Percentiles rank a stretch among this genome's conserved stretches.
These are phyloP conservation scores for Sebastes baramenuke DNA, from an alignment of 2,797 vertebrate genomes.

Conservation along the genomic window DNA sequence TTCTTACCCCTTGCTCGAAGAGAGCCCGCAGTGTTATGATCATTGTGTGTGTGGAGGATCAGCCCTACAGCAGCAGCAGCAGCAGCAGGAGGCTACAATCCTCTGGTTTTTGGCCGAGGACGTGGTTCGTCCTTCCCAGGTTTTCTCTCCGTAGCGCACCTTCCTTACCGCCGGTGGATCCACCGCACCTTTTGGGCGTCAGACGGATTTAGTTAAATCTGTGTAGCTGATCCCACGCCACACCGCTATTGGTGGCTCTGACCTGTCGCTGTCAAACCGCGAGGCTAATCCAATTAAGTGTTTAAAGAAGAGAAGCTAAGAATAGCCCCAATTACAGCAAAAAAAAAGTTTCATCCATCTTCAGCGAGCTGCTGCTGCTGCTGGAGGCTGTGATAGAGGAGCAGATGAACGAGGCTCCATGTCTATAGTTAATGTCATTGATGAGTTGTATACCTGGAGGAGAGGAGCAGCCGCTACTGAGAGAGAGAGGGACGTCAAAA, in stretches of 20 bases:
- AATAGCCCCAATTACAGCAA: constrained; percentile 79
- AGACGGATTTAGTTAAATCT: constrained; percentile 79
- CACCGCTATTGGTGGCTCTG: constrained; percentile 72
- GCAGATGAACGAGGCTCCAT: constrained; percentile 56
- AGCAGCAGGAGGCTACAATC: constrained; percentile 43
- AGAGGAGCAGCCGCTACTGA: constrained; percentile 57
- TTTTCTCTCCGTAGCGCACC: constrained; percentile 52
- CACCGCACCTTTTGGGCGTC: constrained; percentile 75
- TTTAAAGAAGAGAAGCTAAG: constrained; percentile 79
- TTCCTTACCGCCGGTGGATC: constrained; percentile 31
- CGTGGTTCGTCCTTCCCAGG: constrained; percentile 68
- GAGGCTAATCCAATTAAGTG: constrained; percentile 83
- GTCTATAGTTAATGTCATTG: constrained; percentile 52
- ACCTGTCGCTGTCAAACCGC: constrained; percentile 77
- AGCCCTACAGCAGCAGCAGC: constrained; percentile 26
- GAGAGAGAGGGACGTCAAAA: constrained; percentile 67
- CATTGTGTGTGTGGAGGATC: constrained; percentile 63
- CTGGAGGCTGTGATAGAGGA: constrained; percentile 27
- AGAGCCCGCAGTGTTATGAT: constrained; percentile 80
- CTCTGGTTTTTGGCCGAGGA: constrained; percentile 40
- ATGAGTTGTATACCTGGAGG: constrained; percentile 59
- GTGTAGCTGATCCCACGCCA: constrained; percentile 70
- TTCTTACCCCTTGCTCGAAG: constrained; percentile 77
- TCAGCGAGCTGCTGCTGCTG: constrained; percentile 23
- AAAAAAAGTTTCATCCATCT: constrained; percentile 66